A percentile compares a stretch with the other conserved stretches of the same genome.
Evolutionary conservation across 2,888 invertebrate species (phyloP).

Genomic region (Dynastes maya): DNA sequence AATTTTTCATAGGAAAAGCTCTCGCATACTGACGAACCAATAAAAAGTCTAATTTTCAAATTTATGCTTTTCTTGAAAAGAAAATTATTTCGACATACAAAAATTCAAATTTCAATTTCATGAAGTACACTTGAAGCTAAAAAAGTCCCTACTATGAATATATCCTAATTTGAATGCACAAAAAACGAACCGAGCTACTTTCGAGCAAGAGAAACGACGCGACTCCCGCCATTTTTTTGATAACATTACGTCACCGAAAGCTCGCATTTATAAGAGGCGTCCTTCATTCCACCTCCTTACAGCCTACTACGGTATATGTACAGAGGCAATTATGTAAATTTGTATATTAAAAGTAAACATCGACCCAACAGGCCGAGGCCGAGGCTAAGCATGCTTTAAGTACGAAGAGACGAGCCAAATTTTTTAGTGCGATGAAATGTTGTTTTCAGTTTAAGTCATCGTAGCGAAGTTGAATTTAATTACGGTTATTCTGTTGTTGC

Average conservation of each 20-base stretch:
- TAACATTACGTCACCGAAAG: slow-evolving; percentile 30
- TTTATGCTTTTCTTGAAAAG: too few species aligned
- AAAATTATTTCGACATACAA: too few species aligned
- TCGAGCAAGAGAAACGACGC: not conserved
- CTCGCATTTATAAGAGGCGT: slow-evolving; percentile 31
- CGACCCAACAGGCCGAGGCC: not conserved
- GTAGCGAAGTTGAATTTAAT: slow-evolving; percentile 30
- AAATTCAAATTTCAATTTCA: too few species aligned
- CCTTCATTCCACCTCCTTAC: slow-evolving; percentile 32
- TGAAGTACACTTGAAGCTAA: too few species aligned
- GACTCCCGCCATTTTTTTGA: slow-evolving; percentile 14
- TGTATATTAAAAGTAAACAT: slow-evolving; percentile 49
- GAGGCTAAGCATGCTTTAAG: not conserved
- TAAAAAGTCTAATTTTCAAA: too few species aligned
- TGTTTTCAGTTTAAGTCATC: slow-evolving; percentile 22
- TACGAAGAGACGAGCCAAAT: not conserved
- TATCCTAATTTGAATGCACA: slow-evolving; percentile 11
- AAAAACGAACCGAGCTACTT: slow-evolving; percentile 7
- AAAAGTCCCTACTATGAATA: slow-evolving; percentile 11
- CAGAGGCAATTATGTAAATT: slow-evolving; percentile 47
- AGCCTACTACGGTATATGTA: slow-evolving; percentile 15
- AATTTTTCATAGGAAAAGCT: too few species aligned
- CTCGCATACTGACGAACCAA: too few species aligned
- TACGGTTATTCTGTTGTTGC: slow-evolving; percentile 17
- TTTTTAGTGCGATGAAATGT: not conserved